Conservation (phyloP, 2,113 vertebrate species). For the Callithrix jacchus region DNA sequence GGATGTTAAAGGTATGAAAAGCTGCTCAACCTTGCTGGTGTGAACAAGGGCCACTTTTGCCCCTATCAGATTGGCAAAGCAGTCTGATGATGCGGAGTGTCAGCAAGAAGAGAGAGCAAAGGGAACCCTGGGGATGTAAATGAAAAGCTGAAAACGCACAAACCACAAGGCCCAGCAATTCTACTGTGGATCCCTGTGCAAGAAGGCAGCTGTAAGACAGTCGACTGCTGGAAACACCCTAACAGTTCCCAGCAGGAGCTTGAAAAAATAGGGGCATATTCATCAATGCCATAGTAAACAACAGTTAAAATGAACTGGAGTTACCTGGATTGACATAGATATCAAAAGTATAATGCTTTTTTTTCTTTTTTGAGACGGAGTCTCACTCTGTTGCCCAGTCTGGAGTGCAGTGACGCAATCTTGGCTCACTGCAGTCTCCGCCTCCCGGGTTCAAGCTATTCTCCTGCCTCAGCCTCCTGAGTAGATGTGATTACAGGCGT, state of each 20-base stretch:
- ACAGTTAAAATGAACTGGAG: not conserved
- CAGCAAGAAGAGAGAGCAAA: not conserved
- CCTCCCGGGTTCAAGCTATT: too few relatives aligned
- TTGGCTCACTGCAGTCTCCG: too few relatives aligned
- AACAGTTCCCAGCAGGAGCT: not conserved
- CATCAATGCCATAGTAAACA: not conserved
- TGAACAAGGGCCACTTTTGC: not conserved
- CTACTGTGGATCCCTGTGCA: accelerated
- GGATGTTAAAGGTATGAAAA: not conserved
- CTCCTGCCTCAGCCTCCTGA: too few relatives aligned
- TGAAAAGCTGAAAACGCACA: not conserved
- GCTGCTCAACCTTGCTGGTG: not conserved
- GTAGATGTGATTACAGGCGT: too few relatives aligned
- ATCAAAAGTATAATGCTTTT: not conserved
- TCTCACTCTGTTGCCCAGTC: too few relatives aligned
- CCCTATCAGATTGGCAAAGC: not conserved
- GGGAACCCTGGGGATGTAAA: not conserved
- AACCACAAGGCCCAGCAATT: not conserved
- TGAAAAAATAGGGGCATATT: not conserved
- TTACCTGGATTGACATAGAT: not conserved
- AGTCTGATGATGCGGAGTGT: not conserved
- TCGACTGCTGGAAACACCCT: not conserved
- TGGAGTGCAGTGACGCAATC: too few relatives aligned
- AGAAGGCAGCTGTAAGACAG: not conserved
- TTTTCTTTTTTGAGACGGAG: too few relatives aligned